Base-by-base conservation (phyloP, 2,888 invertebrate genomes). In the Periphyllus acericola region DNA sequence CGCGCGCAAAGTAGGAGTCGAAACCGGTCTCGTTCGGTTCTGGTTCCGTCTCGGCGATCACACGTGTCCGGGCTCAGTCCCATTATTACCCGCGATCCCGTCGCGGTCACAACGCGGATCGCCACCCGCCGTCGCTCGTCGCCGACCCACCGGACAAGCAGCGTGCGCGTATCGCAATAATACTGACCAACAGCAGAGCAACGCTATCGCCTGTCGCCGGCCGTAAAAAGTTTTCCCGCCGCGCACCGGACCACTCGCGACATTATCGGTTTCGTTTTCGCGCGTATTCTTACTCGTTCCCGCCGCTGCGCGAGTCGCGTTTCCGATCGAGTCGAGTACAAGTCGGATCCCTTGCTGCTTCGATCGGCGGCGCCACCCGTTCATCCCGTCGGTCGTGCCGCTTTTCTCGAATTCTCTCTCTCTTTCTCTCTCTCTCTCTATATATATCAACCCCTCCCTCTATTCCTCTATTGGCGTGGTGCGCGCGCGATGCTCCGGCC, bases 21-120 rank as follows among this genome's bases (percentile, higher is more conserved):
- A 87, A 87, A 87, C 87, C 87, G 87, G 87, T 87, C 87, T 40
- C 60, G 87, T 87, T 60, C 87, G 80, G 87, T 86, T 79, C 86
- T 80, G 80, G 86, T 86, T 79, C 87, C 87, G 74, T 74, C 80
- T 80, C 74, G 34, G 40, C 55, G n/a, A 25, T 74, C 74, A 81
- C 87, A 87, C 87, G 87, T 87, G 87, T 66, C 86, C 86, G 79
- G 71, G 79, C 40, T 87, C 74, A 87, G 87, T 87, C 74, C 87
- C 80, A 80, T 81, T 72, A 75, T 75, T 60, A 46, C 66, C 81
- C 80, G 66, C 87, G 68, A 68, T 85, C 55, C 80, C 87, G 87
- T 87, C 87, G 87, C 74, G 74, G 87, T 21, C 74, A 71, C 78
- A 78, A 52, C 76, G 83, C n/a, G 21, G 6, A 55, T 4, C 11